Evolutionary conservation across 2,113 vertebrate genomes (phyloP), one percentile per base, ranked within the genome.

Genomic region (Tinamus guttatus): DNA sequence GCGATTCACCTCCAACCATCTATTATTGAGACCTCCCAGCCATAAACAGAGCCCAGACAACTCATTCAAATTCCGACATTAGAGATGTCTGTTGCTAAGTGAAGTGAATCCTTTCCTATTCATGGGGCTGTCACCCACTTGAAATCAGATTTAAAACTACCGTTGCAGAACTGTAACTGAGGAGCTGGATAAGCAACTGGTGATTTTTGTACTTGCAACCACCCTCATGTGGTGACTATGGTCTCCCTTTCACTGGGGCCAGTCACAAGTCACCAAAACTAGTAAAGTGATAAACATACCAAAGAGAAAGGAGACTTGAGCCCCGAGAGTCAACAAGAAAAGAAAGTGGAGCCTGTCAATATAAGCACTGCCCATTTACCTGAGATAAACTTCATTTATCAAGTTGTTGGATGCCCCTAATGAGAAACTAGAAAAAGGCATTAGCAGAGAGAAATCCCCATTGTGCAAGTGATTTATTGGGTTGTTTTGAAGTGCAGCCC

Each of bases 91-190:
- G 52, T 30, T 30, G 30, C 27, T 56, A 56, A 32, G 28, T 10
- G 54, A 56, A 32, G 28, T 10, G 54, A 30, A 56, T 56, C 28
- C 9, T 30, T 30, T 56, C 54, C 54, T 56, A 56, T 56, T 56
- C 54, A 56, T 17, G 54, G 28, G 28, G 30, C 28, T 56, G 54
- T 32, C 28, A 56, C 54, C 28, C 27, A 28, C 5, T 28, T 28
- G 18, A 56, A 32, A 56, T 56, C 52, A 56, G 27, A 56, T 56
- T 32, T 32, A 56, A 56, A 30, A 56, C 9, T 56, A 28, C 52
- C 30, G 17, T 10, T 0, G 0, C 21, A 32, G 17, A 16, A 32
- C 18, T 1, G 19, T 34, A 43, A 64, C 24, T 3, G 7, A 27
- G 74, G 52, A 49, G 45, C 36, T 47, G 34, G 68, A 49, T 27